Evolutionary conservation across 2,113 vertebrate genomes (phyloP), one percentile per base, ranked within the genome.

Genomic region (Odontophorus gujanensis): DNA sequence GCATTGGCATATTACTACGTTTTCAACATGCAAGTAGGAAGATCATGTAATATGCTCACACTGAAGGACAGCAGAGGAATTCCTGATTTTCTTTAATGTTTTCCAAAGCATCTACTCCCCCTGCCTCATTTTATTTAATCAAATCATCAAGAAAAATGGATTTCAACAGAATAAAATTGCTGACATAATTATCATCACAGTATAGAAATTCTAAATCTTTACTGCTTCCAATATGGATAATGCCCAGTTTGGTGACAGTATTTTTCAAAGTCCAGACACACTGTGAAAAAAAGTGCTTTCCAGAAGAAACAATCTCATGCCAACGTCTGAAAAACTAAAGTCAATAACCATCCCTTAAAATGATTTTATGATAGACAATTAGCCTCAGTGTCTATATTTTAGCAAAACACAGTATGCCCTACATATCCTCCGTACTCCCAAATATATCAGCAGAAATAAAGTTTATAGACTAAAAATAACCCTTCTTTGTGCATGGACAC

Each of bases 151-250:
- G 92, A 94, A 90, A 81, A 91, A 95, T 94, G 53, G 55, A 59
- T 92, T 95, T 95, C 87, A 82, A 92, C 71, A 84, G 91, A 97
- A 94, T 82, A 93, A 86, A 90, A 94, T n/a, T 85, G 84, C 75
- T 84, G 83, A 83, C 84, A 82, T 53, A 14, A 87, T 93, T 83
- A 92, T 78, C 69, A 76, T 53, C 73, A 58, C 48, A n/a, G 0
- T 77, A 85, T n/a, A 42, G 47, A 84, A 91, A 76, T 26, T 79
- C 36, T 43, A 80, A 90, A 40, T 80, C 53, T 77, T 85, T 96
- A 93, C 90, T 88, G 92, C 47, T 93, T 90, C 93, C 87, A 86
- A 89, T 90, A 97, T 86, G 85, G 95, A 91, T 92, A 42, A 89
- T 61, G 79, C 72, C 71, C 74, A 57, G 28, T 85, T 67, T 71